A percentile compares a stretch with the other conserved stretches of the same genome.
phyloP scores from a whole-genome alignment of 2,113 vertebrate species.

The Antidorcas marsupialis region DNA sequence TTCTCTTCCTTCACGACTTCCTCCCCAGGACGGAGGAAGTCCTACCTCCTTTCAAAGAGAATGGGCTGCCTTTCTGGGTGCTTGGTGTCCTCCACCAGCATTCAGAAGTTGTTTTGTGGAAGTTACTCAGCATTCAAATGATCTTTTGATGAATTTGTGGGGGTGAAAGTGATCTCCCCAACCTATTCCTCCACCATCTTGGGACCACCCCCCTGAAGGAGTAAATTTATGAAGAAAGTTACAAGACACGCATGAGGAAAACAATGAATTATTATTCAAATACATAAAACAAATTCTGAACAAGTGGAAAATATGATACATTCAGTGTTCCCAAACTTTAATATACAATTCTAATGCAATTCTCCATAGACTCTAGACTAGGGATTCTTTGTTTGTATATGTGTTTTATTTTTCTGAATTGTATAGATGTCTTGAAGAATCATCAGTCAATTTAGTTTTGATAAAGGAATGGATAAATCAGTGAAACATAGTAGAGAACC shows the following conservation, averaged over 20 bases:
- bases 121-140: not conserved
- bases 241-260: not conserved
- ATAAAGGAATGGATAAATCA: not conserved
- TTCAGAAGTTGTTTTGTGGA: not conserved
- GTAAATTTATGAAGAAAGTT: not conserved
- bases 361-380: not conserved
- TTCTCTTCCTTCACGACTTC: not conserved
- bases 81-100: not conserved
- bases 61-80: not conserved
- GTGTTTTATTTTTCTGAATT: not conserved
- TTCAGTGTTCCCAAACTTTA: not conserved
- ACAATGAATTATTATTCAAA: not conserved
- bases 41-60: not conserved
- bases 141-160: not conserved
- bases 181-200: not conserved
- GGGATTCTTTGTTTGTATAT: not conserved
- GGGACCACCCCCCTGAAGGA: not conserved
- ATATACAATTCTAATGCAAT: not conserved
- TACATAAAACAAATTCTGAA: constrained; percentile 7
- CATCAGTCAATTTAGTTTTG: not conserved
- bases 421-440: not conserved
- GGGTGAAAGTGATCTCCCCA: not conserved
- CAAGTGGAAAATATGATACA: not conserved
- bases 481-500: not conserved
- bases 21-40: not conserved